Base-by-base conservation (phyloP, 2,797 vertebrate genomes). In the Menidia menidia region DNA sequence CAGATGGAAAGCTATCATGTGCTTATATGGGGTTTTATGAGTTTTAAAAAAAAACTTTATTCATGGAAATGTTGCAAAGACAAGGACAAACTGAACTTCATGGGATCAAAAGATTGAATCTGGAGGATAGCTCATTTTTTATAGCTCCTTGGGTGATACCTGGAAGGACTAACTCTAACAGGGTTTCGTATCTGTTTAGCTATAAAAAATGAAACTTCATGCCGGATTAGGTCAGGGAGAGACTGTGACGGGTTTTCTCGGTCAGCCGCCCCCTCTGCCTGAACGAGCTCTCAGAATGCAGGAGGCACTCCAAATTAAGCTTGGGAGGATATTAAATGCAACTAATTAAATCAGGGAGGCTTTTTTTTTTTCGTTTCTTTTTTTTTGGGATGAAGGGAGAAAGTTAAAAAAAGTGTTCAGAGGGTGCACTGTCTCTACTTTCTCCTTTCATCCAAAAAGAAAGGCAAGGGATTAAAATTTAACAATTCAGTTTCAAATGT, bases 1-100 rank as follows among this genome's bases (percentile, higher is more conserved):
- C 44, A 15, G 53, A 74, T 25, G 35, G 68, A 80, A 60, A 47
- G 41, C 31, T 72, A 75, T 68, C 78, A 67, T 69, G 63, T 41
- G 63, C 18, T 59, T 1, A 65, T 35, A 50, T 58, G 31, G 60
- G 69, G 45, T 68, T 78, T 75, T 53, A 57, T 68, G 66, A 72
- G 1, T 76, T 85, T 75, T 77, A n/a, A n/a, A n/a, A n/a, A n/a
- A n/a, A 47, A 70, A 73, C 62, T 67, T 60, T 59, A 79, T 82
- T 77, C 64, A 84, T 75, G 72, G 56, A 70, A 62, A 63, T 56
- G 56, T 75, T 71, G 86, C 57, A 83, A 75, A 85, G 80, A 75
- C 42, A 43, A 80, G 39, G 62, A 77, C 52, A 77, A 80, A 77
- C 59, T 45, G 51, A 78, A 64, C 44, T 71, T 65, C 61, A 55